These are phyloP conservation scores for Ptychodera flava DNA, from an alignment of 35 echinoderm and acorn worm species.

Conservation along the genomic window DNA sequence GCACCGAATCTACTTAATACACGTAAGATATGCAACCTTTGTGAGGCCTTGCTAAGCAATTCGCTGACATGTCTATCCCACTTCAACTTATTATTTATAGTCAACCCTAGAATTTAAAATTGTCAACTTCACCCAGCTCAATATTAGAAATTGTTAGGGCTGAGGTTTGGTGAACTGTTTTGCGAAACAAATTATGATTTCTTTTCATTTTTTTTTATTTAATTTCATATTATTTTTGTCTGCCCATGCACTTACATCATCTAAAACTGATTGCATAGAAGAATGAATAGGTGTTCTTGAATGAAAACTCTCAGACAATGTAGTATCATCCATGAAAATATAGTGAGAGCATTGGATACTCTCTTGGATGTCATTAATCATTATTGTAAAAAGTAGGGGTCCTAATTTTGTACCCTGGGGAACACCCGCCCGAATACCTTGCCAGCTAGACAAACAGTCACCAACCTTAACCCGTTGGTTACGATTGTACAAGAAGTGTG, in stretches of 20 bases:
- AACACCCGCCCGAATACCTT: background rate
- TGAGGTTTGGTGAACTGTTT: background rate
- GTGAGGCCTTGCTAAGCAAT: background rate
- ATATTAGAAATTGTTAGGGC: background rate
- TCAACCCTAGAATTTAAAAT: background rate
- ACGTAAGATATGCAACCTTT: background rate
- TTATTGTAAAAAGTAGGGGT: slow-evolving; percentile 21
- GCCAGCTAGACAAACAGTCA: slow-evolving; percentile 5
- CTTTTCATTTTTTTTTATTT: background rate
- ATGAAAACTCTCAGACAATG: background rate
- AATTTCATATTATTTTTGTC: background rate
- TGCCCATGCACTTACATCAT: background rate
- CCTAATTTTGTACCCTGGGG: slow-evolving; percentile 36
- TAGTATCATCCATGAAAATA: background rate
- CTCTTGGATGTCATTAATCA: slow-evolving; percentile 26
- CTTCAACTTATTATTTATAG: slow-evolving; percentile 2
- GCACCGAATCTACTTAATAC: background rate
- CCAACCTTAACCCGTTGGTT: slow-evolving; percentile 22
- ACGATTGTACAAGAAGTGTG: slow-evolving; percentile 25
- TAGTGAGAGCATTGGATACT: background rate
- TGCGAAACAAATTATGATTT: background rate
- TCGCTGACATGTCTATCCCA: background rate
- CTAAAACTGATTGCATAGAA: slow-evolving; percentile 1
- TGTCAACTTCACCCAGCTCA: background rate
- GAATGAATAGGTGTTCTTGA: background rate